Percentiles rank a stretch among this genome's conserved stretches.
Evolutionary conservation across 2,888 invertebrate species (phyloP).

Genomic region (Euspilapteryx auroguttella): DNA sequence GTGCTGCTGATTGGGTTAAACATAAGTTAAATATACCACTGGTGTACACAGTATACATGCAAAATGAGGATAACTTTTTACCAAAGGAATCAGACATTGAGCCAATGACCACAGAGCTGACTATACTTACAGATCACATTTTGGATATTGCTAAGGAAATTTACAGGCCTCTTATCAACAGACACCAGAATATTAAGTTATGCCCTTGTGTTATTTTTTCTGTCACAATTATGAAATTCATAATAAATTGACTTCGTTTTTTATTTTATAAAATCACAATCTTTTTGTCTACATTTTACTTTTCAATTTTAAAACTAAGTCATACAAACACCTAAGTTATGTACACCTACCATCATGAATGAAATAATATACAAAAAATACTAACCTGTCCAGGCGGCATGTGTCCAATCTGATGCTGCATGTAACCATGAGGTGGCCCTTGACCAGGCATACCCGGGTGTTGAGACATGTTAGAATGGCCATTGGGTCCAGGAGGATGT

Average conservation of each 20-base stretch:
- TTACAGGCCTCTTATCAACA: slow-evolving; percentile 33
- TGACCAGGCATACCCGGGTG: slow-evolving; percentile 56
- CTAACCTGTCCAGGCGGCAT: slow-evolving; percentile 55
- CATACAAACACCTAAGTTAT: too few species aligned
- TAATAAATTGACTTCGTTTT: too few species aligned
- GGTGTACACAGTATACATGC: slow-evolving; percentile 32
- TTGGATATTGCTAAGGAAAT: slow-evolving; percentile 24
- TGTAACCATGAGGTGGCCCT: slow-evolving; percentile 65
- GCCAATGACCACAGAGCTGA: slow-evolving; percentile 18
- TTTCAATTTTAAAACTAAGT: not conserved
- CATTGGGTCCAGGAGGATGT: slow-evolving; percentile 48
- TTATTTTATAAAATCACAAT: too few species aligned
- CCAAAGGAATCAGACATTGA: slow-evolving; percentile 18
- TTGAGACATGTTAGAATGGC: slow-evolving; percentile 53
- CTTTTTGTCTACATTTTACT: not conserved
- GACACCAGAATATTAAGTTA: slow-evolving; percentile 6
- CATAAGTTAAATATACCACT: slow-evolving; percentile 32
- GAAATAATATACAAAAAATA: too few species aligned
- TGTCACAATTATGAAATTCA: too few species aligned
- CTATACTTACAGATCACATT: slow-evolving; percentile 24
- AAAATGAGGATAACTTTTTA: slow-evolving; percentile 15
- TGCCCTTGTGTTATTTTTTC: not conserved
- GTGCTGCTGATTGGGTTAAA: slow-evolving; percentile 50
- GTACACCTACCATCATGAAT: too few species aligned
- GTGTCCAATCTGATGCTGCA: slow-evolving; percentile 63